Conservation (phyloP, 2,113 vertebrate species). For the Leucopsar rothschildi region DNA sequence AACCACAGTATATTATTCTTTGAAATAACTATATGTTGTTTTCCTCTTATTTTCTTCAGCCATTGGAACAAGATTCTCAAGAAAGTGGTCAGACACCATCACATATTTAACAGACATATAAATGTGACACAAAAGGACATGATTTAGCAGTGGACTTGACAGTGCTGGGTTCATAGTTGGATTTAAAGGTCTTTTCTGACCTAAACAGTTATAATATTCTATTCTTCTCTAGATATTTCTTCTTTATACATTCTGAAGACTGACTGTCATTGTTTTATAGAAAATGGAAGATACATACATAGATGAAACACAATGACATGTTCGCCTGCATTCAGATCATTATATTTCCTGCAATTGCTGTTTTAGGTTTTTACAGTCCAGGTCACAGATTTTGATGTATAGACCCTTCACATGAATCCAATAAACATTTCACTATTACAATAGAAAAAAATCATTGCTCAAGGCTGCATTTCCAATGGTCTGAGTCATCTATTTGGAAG, state of each 20-base stretch:
- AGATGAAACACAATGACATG: not conserved
- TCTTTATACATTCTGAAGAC: not conserved
- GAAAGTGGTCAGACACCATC: not conserved
- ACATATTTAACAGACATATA: not conserved
- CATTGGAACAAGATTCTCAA: not conserved
- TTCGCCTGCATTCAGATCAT: not conserved
- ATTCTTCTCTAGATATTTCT: not conserved
- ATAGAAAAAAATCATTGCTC: not conserved
- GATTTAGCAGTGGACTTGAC: not conserved
- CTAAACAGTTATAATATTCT: not conserved
- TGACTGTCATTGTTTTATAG: not conserved
- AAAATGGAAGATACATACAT: not conserved
- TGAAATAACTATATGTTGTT: not conserved
- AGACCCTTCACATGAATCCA: not conserved
- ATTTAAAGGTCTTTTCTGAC: not conserved
- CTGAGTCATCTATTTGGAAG: not conserved
- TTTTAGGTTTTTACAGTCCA: not conserved
- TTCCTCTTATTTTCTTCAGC: not conserved
- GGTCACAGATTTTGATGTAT: not conserved
- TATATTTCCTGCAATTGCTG: not conserved
- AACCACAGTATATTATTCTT: not conserved
- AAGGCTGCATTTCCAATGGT: not conserved
- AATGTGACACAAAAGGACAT: not conserved
- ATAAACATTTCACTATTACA: not conserved
- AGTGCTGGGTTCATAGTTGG: not conserved